Evolutionary conservation across 1,140 invertebrate species (phyloP).

Genomic region (Heterodera schachtii): DNA sequence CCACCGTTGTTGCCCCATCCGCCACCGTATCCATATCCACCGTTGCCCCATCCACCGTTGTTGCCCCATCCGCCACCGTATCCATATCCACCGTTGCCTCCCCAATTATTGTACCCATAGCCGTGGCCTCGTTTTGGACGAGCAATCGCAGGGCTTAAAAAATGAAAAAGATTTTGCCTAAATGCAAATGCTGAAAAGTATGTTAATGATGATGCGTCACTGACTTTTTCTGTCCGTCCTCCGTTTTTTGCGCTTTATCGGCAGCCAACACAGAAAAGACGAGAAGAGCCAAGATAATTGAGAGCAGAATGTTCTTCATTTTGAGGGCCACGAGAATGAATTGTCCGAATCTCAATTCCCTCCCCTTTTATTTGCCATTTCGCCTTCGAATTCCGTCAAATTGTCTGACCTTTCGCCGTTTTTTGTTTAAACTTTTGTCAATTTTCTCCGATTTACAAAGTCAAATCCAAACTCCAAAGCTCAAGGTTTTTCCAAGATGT

Average conservation of each 20-base stretch:
- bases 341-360: background rate
- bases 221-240: background rate
- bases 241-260: background rate
- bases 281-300: background rate
- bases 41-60: background rate
- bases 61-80: background rate
- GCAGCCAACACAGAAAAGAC: background rate
- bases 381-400: too few species aligned
- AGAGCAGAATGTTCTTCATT: background rate
- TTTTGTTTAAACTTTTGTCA: background rate
- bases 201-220: background rate
- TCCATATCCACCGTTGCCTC: background rate
- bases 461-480: too few species aligned
- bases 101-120: background rate
- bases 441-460: background rate
- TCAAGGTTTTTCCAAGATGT: background rate
- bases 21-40: too few species aligned
- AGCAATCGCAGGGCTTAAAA: background rate
- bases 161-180: background rate
- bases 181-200: background rate
- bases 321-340: background rate
- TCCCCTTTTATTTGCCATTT: background rate
- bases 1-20: too few species aligned
- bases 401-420: background rate
- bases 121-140: background rate